These are phyloP conservation scores for Byasa hedistus DNA, from an alignment of 2,888 invertebrate species.

Conservation along the genomic window DNA sequence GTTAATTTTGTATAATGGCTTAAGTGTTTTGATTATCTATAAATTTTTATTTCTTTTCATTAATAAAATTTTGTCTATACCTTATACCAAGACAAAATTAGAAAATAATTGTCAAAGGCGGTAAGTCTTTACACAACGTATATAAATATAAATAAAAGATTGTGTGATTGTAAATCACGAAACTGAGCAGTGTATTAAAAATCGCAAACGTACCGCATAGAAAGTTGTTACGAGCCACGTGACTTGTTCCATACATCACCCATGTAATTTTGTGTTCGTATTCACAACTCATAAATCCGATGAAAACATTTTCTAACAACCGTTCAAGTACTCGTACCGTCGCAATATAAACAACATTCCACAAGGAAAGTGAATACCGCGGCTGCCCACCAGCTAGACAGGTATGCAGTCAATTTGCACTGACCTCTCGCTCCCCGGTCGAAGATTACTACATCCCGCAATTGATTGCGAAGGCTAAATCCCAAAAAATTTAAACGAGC, in stretches of 20 bases:
- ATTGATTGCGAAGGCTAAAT: neutral
- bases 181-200: neutral
- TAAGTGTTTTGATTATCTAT: too few relatives aligned
- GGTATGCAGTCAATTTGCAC: slow-evolving; percentile 43
- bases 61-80: too few relatives aligned
- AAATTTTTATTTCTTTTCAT: too few relatives aligned
- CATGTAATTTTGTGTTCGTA: neutral
- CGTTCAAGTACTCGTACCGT: slow-evolving; percentile 22
- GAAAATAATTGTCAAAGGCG: too few relatives aligned
- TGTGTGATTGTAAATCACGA: neutral
- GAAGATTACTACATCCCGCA: neutral
- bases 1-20: too few relatives aligned
- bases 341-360: slow-evolving; percentile 50
- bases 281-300: neutral
- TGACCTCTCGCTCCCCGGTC: slow-evolving; percentile 31
- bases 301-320: slow-evolving; percentile 14
- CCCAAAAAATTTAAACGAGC: too few relatives aligned
- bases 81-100: too few relatives aligned
- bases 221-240: neutral
- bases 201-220: neutral
- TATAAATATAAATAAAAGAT: neutral
- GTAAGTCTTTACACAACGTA: too few relatives aligned
- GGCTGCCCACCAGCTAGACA: slow-evolving; percentile 48
- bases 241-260: neutral
- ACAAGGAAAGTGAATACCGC: slow-evolving; percentile 56